phyloP scores from a whole-genome alignment of 2,113 vertebrate species.

The Mobula birostris region DNA sequence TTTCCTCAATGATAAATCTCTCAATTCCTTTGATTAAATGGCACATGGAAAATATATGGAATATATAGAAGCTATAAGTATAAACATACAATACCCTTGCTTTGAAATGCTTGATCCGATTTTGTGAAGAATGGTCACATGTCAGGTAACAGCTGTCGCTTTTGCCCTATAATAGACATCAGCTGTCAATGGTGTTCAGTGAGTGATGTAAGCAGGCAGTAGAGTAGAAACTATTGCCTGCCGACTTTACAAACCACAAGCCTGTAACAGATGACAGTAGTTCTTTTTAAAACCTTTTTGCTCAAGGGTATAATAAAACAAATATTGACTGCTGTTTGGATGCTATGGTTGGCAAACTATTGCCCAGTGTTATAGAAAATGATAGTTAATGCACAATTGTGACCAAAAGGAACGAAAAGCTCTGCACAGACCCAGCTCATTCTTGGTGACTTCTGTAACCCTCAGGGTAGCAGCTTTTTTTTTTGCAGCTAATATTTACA shows the following conservation, averaged over 20 bases:
- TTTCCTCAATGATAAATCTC: neutral
- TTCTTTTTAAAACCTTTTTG: conserved; percentile 28
- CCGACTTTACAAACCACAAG: conserved; percentile 35
- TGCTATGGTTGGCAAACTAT: conserved; percentile 31
- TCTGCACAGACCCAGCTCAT: neutral
- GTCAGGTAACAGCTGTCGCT: conserved; percentile 23
- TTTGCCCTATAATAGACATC: conserved; percentile 35
- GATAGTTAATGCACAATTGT: conserved; percentile 23
- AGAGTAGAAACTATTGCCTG: conserved; percentile 35
- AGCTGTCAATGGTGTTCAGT: conserved; percentile 28
- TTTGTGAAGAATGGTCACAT: neutral
- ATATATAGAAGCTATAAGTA: neutral
- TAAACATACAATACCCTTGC: neutral
- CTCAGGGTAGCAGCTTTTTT: neutral
- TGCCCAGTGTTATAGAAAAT: conserved; percentile 28
- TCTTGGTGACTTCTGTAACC: neutral
- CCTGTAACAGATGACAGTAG: conserved; percentile 31
- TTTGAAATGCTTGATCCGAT: conserved; percentile 1
- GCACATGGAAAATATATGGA: neutral
- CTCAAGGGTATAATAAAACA: conserved; percentile 27
- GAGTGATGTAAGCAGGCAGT: conserved; percentile 27
- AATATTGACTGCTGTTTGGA: conserved; percentile 29
- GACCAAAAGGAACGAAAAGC: conserved; percentile 9
- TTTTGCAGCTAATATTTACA: neutral
- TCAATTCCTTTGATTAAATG: neutral